Percentiles rank a stretch among this genome's conserved stretches.
Conservation (phyloP, 2,797 vertebrate genomes). For the Nyctibius grandis region DNA sequence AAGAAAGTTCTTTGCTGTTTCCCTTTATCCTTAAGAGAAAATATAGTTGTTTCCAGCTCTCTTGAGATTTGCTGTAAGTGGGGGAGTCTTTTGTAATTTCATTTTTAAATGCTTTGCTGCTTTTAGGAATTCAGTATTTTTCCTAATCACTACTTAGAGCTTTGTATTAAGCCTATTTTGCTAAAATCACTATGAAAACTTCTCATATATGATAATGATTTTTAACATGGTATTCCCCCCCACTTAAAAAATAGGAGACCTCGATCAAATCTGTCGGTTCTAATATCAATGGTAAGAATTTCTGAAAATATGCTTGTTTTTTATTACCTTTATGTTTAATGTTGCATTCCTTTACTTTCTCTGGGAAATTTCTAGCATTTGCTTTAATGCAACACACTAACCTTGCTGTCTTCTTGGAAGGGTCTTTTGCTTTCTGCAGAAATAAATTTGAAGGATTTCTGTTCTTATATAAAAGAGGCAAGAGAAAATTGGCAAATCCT, state of each 20-base stretch:
- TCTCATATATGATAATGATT: not conserved
- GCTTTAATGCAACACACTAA: not conserved
- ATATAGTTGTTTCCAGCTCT: not conserved
- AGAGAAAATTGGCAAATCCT: not conserved
- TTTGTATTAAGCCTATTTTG: not conserved
- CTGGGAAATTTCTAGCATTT: not conserved
- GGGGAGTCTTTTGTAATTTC: not conserved
- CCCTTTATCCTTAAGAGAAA: not conserved
- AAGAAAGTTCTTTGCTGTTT: not conserved
- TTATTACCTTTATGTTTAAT: not conserved
- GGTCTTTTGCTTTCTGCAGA: not conserved
- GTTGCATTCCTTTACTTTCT: not conserved
- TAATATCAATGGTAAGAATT: constrained; percentile 7
- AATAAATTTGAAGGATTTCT: not conserved
- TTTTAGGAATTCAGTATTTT: not conserved
- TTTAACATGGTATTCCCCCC: not conserved
- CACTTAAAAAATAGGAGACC: not conserved
- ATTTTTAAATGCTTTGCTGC: not conserved
- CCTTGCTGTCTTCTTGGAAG: not conserved
- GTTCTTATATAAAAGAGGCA: not conserved
- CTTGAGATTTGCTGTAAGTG: not conserved
- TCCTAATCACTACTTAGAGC: not conserved
- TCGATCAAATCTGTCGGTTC: not conserved
- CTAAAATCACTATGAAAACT: not conserved
- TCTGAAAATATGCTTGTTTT: not conserved